A percentile compares a stretch with the other conserved stretches of the same genome.
These are phyloP conservation scores for Cepaea hortensis DNA, from an alignment of 2,888 invertebrate species.

Conservation along the genomic window DNA sequence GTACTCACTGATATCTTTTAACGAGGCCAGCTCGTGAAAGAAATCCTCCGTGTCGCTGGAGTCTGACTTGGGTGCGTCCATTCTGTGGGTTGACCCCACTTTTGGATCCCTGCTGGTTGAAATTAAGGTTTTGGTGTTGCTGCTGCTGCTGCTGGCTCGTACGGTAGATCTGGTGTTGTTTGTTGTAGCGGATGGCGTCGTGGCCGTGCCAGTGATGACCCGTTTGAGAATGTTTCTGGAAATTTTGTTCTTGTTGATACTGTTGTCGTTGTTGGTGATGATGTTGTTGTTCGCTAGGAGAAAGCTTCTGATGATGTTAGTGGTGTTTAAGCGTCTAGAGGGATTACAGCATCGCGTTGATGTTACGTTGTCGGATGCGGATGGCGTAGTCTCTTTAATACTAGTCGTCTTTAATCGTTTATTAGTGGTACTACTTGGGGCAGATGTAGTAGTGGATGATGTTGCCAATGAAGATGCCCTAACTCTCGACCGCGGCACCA, in stretches of 20 bases:
- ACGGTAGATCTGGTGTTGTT: background rate
- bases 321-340: background rate
- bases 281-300: too few species aligned
- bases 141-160: background rate
- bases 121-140: background rate
- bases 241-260: background rate
- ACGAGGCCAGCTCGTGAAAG: slow-evolving; percentile 41
- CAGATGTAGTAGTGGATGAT: background rate
- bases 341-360: background rate
- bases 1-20: slow-evolving; percentile 40
- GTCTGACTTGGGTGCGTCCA: slow-evolving; percentile 39
- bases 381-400: background rate
- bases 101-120: background rate
- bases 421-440: too few species aligned
- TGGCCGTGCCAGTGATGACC: background rate
- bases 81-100: slow-evolving; percentile 38
- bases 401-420: too few species aligned
- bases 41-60: slow-evolving; percentile 47
- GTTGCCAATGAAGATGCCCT: background rate
- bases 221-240: background rate
- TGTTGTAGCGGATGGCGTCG: background rate
- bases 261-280: background rate
- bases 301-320: background rate
- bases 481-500: background rate
- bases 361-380: background rate